A percentile compares a stretch with the other conserved stretches of the same genome.
Conservation (phyloP, 2,797 vertebrate species). For the Echeneis naucrates region DNA sequence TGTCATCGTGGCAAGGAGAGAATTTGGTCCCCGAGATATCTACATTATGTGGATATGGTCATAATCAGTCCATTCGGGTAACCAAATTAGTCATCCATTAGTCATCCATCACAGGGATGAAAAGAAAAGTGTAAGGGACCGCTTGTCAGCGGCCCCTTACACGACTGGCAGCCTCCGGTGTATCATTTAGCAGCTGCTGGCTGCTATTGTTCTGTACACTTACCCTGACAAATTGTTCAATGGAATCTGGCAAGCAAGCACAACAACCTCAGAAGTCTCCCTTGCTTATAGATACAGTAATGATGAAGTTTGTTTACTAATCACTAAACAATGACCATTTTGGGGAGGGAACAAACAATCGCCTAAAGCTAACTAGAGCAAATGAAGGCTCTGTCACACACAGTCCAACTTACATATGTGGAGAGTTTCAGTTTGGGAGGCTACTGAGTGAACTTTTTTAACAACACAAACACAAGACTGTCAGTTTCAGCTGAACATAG, state of each 20-base stretch:
- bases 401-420: too few species aligned
- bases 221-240: conserved; percentile 24
- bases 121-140: conserved; percentile 3
- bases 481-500: neutral
- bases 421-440: too few species aligned
- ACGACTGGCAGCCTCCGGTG: conserved; percentile 22
- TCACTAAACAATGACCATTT: neutral
- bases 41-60: neutral
- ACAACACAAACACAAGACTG: too few species aligned
- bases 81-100: conserved; percentile 9
- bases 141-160: conserved; percentile 6
- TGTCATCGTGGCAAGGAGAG: neutral
- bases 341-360: neutral
- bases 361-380: neutral
- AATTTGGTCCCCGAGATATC: neutral
- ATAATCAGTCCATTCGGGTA: neutral
- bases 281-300: conserved; percentile 20
- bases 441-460: neutral
- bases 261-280: conserved; percentile 26
- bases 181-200: conserved; percentile 28
- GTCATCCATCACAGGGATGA: neutral
- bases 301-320: conserved; percentile 9
- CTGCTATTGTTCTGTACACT: conserved; percentile 18
- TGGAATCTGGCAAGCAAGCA: conserved; percentile 27
- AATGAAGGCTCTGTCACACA: neutral